Percentiles rank a stretch among this genome's conserved stretches.
These are phyloP conservation scores for Virgularia gustaviana DNA, from an alignment of 92 coral and sea anemone genomes.

Conservation along the genomic window DNA sequence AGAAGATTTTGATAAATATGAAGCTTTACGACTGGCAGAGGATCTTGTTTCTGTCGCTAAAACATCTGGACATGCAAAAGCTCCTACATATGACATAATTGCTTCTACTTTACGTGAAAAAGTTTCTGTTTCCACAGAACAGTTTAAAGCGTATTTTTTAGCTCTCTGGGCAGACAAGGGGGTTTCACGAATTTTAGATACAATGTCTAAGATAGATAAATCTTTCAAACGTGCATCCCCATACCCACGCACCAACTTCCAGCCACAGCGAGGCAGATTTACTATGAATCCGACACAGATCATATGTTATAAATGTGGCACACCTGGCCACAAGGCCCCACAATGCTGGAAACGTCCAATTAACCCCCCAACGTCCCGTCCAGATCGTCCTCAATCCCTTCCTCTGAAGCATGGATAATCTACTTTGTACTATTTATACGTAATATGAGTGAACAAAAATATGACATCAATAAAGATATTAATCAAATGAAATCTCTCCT, in stretches of 20 bases:
- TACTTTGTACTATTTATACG: not conserved
- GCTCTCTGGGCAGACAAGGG: constrained; percentile 39
- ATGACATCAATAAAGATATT: too few relatives aligned
- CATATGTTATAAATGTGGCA: constrained; percentile 27
- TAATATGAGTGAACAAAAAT: not conserved
- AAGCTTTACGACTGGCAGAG: not conserved
- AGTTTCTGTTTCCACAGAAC: constrained; percentile 4
- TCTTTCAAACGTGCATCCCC: constrained; percentile 11
- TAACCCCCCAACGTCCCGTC: constrained; percentile 13
- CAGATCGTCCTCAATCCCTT: not conserved
- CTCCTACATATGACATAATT: not conserved
- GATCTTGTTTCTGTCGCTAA: constrained; percentile 9
- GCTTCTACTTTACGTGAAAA: constrained; percentile 14
- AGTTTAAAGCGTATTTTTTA: constrained; percentile 36
- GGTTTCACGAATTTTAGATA: constrained; percentile 30
- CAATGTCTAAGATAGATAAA: constrained; percentile 36
- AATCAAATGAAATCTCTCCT: not conserved
- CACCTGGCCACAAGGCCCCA: constrained; percentile 27
- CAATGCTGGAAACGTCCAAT: constrained; percentile 31
- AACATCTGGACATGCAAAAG: not conserved
- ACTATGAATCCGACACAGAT: not conserved
- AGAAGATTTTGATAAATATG: too few relatives aligned
- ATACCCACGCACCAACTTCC: constrained; percentile 2
- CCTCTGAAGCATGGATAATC: not conserved
- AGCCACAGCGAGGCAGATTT: constrained; percentile 13